Percentiles rank a stretch among this genome's conserved stretches.
These are phyloP conservation scores for Serilophus lunatus DNA, from an alignment of 2,113 vertebrate genomes.

Conservation along the genomic window DNA sequence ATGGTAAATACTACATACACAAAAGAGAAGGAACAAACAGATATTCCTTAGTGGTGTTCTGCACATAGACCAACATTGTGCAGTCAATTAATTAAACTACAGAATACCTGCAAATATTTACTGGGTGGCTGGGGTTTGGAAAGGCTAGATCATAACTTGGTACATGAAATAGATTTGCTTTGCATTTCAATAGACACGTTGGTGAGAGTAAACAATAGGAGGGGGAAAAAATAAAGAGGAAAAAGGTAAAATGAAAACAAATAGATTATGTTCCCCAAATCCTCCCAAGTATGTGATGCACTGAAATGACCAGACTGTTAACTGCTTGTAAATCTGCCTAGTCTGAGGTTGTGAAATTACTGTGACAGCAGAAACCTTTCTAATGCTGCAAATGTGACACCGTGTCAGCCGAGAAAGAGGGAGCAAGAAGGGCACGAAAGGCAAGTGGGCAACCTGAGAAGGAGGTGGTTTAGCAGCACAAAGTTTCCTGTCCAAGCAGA, in stretches of 20 bases:
- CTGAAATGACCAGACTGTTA: slow-evolving; percentile 25
- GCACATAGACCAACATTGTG: not conserved
- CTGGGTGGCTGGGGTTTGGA: slow-evolving; percentile 12
- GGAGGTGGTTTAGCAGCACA: not conserved
- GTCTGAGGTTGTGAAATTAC: not conserved
- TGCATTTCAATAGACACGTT: not conserved
- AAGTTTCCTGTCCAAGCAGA: not conserved
- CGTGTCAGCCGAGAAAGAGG: not conserved
- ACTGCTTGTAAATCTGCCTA: slow-evolving; percentile 53
- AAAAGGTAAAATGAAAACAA: slow-evolving; percentile 11
- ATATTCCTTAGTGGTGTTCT: not conserved
- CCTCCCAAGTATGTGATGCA: not conserved
- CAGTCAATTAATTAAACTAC: slow-evolving; percentile 32
- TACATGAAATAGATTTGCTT: slow-evolving; percentile 25
- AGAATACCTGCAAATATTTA: slow-evolving; percentile 12
- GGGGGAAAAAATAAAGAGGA: not conserved
- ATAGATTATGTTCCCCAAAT: slow-evolving; percentile 30
- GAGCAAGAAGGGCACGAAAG: not conserved
- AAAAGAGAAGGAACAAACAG: slow-evolving; percentile 22
- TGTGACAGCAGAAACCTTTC: not conserved
- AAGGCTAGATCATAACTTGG: not conserved
- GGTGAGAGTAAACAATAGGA: not conserved
- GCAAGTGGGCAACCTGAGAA: slow-evolving; percentile 10
- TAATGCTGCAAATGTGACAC: slow-evolving; percentile 10
- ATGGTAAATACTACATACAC: slow-evolving; percentile 4